Evolutionary conservation across 2,888 invertebrate genomes (phyloP).

Genomic region (Rhamnusium bicolor): DNA sequence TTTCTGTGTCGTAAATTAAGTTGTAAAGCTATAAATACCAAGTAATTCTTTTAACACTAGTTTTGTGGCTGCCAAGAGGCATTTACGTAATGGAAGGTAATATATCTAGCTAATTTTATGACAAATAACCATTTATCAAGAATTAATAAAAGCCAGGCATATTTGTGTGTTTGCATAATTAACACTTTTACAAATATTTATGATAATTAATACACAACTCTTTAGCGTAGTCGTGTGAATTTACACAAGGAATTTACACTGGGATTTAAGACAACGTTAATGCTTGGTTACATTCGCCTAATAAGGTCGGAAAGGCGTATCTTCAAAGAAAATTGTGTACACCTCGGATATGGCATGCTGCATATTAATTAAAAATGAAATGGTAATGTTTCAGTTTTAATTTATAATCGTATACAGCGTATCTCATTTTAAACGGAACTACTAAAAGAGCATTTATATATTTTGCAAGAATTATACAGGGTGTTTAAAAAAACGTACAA

Average conservation of each 20-base stretch:
- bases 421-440: too few relatives aligned
- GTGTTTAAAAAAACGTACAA: too few relatives aligned
- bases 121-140: conserved; percentile 53
- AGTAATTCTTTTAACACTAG: conserved; percentile 19
- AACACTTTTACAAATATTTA: conserved; percentile 57
- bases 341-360: not conserved
- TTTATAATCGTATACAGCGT: too few relatives aligned
- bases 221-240: conserved; percentile 51
- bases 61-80: conserved; percentile 26
- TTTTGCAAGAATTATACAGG: too few relatives aligned
- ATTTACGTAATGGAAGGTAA: conserved; percentile 28
- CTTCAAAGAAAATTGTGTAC: not conserved
- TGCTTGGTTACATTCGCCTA: not conserved
- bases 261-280: conserved; percentile 37
- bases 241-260: conserved; percentile 47
- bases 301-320: not conserved
- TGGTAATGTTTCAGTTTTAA: too few relatives aligned
- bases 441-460: too few relatives aligned
- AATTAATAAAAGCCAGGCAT: conserved; percentile 48
- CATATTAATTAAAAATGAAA: not conserved
- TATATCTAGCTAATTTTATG: conserved; percentile 48
- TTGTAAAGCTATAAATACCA: conserved; percentile 20
- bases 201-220: conserved; percentile 53
- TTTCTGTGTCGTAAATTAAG: conserved; percentile 26
- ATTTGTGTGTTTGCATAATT: conserved; percentile 51